Conservation (phyloP, 2,888 invertebrate genomes). For the Drosophila acutilabella region DNA sequence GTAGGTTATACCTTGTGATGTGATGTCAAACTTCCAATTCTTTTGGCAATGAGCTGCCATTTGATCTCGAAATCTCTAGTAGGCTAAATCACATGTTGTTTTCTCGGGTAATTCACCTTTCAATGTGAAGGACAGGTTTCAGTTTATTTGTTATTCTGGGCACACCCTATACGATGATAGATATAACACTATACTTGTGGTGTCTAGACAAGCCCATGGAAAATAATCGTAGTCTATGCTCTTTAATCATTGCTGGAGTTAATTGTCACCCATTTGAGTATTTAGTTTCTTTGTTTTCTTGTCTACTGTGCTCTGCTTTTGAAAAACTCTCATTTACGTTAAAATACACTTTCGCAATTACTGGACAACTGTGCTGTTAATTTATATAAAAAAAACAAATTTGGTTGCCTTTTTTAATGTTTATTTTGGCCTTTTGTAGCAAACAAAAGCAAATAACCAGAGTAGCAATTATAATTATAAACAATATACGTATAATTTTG, state of each 20-base stretch:
- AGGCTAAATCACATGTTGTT: conserved; percentile 36
- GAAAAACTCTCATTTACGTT: conserved; percentile 20
- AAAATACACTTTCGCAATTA: conserved; percentile 20
- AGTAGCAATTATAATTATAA: conserved; percentile 75
- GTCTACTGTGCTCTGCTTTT: conserved; percentile 15
- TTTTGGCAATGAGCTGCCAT: conserved; percentile 72
- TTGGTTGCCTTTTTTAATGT: conserved; percentile 59
- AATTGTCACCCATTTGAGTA: conserved; percentile 63
- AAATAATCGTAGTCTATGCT: neutral
- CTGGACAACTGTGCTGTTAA: conserved; percentile 20
- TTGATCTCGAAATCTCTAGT: conserved; percentile 71
- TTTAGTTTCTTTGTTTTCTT: neutral
- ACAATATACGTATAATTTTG: conserved; percentile 66
- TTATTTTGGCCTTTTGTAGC: conserved; percentile 67
- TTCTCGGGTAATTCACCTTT: conserved; percentile 71
- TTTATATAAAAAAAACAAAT: conserved; percentile 3
- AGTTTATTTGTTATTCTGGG: conserved; percentile 43
- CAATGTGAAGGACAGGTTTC: conserved; percentile 68
- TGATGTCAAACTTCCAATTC: conserved; percentile 69
- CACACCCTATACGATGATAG: conserved; percentile 41
- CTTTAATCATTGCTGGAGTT: conserved; percentile 23
- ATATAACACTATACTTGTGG: conserved; percentile 14
- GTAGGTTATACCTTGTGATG: conserved; percentile 57
- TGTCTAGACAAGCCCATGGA: neutral
- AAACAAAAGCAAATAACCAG: conserved; percentile 26